Conservation (phyloP, 2,797 vertebrate genomes). For the Xerus rutilus region DNA sequence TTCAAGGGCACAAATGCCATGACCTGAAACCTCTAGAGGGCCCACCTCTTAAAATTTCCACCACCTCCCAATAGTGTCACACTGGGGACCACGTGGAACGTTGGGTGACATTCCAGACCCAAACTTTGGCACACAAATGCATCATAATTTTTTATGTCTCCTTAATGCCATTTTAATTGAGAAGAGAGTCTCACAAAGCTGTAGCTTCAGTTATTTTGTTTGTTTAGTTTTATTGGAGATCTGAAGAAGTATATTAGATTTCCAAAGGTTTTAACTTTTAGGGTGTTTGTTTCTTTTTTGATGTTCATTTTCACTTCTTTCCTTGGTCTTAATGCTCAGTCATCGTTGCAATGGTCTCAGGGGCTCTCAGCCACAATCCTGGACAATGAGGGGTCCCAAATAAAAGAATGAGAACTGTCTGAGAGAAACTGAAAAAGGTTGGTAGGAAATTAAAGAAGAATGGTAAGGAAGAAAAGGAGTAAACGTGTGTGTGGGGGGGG, state of each 20-base stretch:
- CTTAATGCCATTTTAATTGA: constrained; percentile 33
- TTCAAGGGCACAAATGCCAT: background rate
- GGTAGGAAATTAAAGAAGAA: constrained; percentile 11
- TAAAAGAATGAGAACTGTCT: background rate
- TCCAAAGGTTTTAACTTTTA: constrained; percentile 4
- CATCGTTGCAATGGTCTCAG: background rate
- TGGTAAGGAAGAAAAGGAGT: background rate
- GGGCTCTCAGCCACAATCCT: background rate
- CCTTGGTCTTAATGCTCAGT: background rate
- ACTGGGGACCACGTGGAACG: background rate
- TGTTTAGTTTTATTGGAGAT: background rate
- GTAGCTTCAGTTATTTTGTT: background rate
- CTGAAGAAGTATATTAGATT: background rate
- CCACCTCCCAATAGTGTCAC: background rate
- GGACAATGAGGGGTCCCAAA: background rate
- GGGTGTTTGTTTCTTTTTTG: background rate
- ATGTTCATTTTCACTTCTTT: background rate
- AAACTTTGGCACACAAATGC: background rate
- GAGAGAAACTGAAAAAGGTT: background rate
- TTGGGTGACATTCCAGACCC: background rate
- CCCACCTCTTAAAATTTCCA: too few species aligned
- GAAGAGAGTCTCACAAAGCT: constrained; percentile 4
- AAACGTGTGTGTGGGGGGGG: background rate
- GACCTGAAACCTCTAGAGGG: background rate
- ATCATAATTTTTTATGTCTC: background rate